Conservation (phyloP, 2,888 invertebrate genomes). For the Nezara viridula region DNA sequence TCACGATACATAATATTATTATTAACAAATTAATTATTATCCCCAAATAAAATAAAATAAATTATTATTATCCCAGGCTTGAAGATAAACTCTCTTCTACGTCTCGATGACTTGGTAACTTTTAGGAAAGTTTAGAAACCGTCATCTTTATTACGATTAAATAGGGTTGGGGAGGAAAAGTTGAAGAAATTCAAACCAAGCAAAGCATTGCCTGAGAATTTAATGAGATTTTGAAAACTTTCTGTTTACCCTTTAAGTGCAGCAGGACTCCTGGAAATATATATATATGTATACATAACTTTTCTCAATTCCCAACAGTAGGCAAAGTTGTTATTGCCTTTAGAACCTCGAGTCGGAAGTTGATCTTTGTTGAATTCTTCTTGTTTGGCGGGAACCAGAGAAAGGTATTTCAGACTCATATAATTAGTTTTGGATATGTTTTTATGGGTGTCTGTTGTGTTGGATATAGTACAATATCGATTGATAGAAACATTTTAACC, state of each 20-base stretch:
- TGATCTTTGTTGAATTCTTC: not conserved
- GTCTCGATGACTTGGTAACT: not conserved
- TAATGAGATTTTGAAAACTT: slow-evolving; percentile 28
- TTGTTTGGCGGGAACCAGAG: not conserved
- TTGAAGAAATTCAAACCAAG: not conserved
- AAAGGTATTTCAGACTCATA: not conserved
- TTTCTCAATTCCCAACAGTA: not conserved
- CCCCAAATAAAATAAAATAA: not conserved
- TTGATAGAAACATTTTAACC: no score
- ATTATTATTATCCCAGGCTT: not conserved
- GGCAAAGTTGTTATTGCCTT: not conserved
- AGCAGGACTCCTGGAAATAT: not conserved
- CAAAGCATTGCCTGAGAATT: not conserved
- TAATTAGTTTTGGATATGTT: no score
- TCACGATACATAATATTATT: not conserved
- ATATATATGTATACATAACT: slow-evolving; percentile 10
- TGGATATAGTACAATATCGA: no score
- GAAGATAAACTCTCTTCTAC: not conserved
- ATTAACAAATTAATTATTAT: not conserved
- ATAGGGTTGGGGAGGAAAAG: not conserved
- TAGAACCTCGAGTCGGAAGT: not conserved
- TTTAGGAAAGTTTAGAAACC: not conserved
- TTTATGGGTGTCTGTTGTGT: no score
- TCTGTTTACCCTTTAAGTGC: not conserved
- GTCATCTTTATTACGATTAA: not conserved